These are phyloP conservation scores for Andrena haemorrhoa DNA, from an alignment of 2,888 invertebrate species.

Conservation along the genomic window DNA sequence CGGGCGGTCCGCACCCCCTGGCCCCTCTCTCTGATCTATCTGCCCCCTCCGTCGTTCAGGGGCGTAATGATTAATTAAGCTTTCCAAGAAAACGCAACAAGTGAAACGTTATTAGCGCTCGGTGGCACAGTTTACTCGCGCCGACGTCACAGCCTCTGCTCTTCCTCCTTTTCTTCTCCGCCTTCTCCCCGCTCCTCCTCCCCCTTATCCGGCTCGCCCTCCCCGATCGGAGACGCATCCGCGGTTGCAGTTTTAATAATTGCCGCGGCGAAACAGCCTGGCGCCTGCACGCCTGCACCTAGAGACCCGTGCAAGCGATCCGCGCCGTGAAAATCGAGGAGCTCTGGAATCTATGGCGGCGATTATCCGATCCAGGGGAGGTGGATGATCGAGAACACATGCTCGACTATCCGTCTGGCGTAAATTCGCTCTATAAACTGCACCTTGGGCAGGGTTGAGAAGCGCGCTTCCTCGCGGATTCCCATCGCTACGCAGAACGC, in stretches of 20 bases:
- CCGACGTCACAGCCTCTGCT: constrained; percentile 44
- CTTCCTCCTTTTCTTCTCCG: constrained; percentile 15
- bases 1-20: constrained; percentile 48
- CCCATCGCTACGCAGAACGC: constrained; percentile 13
- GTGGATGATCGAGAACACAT: constrained; percentile 53
- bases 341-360: constrained; percentile 48
- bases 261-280: constrained; percentile 48
- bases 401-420: constrained; percentile 26
- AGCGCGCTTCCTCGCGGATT: background rate
- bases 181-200: background rate
- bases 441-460: background rate
- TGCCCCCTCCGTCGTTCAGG: constrained; percentile 11
- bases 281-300: constrained; percentile 48
- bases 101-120: constrained; percentile 80
- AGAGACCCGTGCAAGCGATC: constrained; percentile 30
- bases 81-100: constrained; percentile 82
- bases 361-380: constrained; percentile 41
- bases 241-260: constrained; percentile 54
- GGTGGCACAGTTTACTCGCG: constrained; percentile 78
- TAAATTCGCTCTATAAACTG: constrained; percentile 22
- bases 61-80: constrained; percentile 81
- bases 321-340: constrained; percentile 60
- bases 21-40: background rate
- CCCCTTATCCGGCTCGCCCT: constrained; percentile 18
- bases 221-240: constrained; percentile 32